A percentile compares a stretch with the other conserved stretches of the same genome.
These are phyloP conservation scores for Noctua fimbriata DNA, from an alignment of 2,888 invertebrate species.

Conservation along the genomic window DNA sequence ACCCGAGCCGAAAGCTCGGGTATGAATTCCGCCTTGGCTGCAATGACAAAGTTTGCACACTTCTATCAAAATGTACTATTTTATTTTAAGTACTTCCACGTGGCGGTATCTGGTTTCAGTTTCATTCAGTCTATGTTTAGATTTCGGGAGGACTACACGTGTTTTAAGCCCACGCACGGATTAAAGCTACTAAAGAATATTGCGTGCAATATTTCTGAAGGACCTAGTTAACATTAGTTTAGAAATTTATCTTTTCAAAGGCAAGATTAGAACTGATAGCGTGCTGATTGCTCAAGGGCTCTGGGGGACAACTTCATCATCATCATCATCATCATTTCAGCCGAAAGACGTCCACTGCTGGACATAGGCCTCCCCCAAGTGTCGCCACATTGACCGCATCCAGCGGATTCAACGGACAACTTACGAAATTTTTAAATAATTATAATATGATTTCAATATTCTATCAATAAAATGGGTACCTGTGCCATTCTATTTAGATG, in stretches of 20 bases:
- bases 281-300: no score
- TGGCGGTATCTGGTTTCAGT: background rate
- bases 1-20: background rate
- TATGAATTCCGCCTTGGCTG: background rate
- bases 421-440: background rate
- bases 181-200: slow-evolving; percentile 1
- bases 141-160: background rate
- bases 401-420: no score
- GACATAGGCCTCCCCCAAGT: no score
- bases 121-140: slow-evolving; percentile 2
- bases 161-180: background rate
- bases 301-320: background rate
- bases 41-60: background rate
- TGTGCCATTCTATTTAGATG: background rate
- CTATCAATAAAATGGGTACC: background rate
- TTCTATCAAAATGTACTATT: background rate
- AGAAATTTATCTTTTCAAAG: background rate
- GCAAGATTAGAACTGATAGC: background rate
- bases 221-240: background rate
- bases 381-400: no score
- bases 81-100: background rate
- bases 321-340: no score
- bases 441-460: background rate
- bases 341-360: no score
- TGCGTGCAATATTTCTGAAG: background rate